Conservation (phyloP, 2,888 invertebrate genomes). For the Athetis lepigone region DNA sequence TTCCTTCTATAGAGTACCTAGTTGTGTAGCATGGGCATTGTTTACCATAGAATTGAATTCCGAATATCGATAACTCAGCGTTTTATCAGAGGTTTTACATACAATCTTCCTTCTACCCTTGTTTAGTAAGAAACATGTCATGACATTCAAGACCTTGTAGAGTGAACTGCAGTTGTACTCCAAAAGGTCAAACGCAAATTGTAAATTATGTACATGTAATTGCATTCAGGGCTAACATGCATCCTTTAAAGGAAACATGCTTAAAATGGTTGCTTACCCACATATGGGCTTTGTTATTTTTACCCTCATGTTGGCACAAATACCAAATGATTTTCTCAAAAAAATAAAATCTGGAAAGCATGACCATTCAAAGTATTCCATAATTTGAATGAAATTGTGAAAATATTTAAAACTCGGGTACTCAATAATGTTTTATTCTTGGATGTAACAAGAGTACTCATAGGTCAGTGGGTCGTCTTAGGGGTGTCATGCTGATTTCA, state of each 20-base stretch:
- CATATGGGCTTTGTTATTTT: constrained; percentile 42
- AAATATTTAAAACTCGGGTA: too few species aligned
- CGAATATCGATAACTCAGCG: constrained; percentile 4
- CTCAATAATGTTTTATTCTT: too few species aligned
- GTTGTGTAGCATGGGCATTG: constrained; percentile 41
- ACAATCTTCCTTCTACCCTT: constrained; percentile 34
- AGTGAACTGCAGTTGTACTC: constrained; percentile 68
- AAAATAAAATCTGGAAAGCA: not conserved
- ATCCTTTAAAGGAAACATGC: constrained; percentile 71
- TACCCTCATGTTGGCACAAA: constrained; percentile 24
- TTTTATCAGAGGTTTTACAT: constrained; percentile 29
- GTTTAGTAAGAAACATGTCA: constrained; percentile 33
- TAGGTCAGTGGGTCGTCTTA: too few species aligned
- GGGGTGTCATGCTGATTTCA: too few species aligned
- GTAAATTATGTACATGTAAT: constrained; percentile 65
- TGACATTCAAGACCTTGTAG: constrained; percentile 71
- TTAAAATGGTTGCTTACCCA: constrained; percentile 32
- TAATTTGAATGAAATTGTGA: too few species aligned
- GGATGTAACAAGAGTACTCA: too few species aligned
- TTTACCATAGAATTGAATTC: constrained; percentile 50
- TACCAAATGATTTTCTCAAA: not conserved
- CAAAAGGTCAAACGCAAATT: constrained; percentile 67
- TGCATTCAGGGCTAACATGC: constrained; percentile 79
- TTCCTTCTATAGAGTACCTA: constrained; percentile 37
- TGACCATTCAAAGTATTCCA: too few species aligned